phyloP scores from a whole-genome alignment of 2,888 invertebrate species.

The Scaptomyza tumidula region DNA sequence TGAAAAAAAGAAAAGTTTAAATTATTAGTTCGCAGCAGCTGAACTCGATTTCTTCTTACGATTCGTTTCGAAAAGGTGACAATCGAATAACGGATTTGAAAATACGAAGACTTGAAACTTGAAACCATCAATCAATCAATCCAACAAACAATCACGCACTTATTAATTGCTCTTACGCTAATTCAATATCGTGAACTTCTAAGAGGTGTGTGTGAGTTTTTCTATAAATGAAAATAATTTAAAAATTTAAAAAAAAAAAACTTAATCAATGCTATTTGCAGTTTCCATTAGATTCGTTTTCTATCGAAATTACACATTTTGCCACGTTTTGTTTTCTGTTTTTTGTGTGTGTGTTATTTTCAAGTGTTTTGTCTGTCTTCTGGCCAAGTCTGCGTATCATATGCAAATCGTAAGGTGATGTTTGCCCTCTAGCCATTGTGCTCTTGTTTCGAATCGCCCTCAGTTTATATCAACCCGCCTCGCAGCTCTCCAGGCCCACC shows the following conservation, averaged over 20 bases:
- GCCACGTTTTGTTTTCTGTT: neutral
- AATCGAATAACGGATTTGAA: neutral
- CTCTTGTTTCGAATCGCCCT: constrained; percentile 11
- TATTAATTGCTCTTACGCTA: constrained; percentile 27
- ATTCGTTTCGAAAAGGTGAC: constrained; percentile 6
- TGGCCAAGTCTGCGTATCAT: neutral
- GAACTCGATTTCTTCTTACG: constrained; percentile 3
- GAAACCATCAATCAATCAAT: constrained; percentile 18
- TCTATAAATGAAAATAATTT: too few species aligned
- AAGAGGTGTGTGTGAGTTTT: constrained; percentile 34
- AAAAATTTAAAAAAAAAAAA: neutral
- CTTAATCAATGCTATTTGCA: constrained; percentile 2
- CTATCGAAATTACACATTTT: neutral
- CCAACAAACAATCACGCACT: constrained; percentile 8
- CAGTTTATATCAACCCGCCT: neutral
- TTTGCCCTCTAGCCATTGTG: constrained; percentile 6
- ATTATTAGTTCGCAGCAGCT: constrained; percentile 51
- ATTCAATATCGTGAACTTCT: constrained; percentile 32
- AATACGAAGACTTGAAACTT: constrained; percentile 1
- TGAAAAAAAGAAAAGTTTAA: constrained; percentile 50
- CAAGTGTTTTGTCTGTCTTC: neutral
- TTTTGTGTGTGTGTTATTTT: neutral
- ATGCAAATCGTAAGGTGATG: constrained; percentile 12
- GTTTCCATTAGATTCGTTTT: constrained; percentile 44
- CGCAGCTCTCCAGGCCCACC: neutral